Conservation (phyloP, 2,797 vertebrate species). For the Phrynocephalus vlangalii region DNA sequence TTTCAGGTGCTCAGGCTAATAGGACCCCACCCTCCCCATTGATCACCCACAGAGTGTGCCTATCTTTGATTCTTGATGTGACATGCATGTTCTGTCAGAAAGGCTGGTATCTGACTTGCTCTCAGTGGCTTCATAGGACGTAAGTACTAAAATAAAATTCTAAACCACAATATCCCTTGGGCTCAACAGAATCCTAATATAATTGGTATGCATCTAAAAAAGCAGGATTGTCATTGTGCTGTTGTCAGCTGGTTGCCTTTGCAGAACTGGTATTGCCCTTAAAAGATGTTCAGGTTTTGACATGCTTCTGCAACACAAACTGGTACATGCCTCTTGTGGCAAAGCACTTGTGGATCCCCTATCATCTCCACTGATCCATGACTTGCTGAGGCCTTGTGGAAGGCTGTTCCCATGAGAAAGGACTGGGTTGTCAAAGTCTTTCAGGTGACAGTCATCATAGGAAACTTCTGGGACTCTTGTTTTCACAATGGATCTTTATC, state of each 20-base stretch:
- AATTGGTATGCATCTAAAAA: not conserved
- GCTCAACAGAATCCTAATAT: not conserved
- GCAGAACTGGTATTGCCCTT: not conserved
- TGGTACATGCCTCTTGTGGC: not conserved
- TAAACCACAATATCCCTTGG: not conserved
- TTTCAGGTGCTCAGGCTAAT: not conserved
- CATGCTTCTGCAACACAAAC: not conserved
- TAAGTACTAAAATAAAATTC: not conserved
- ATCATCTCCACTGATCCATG: not conserved
- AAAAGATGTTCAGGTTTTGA: not conserved
- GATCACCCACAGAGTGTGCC: not conserved
- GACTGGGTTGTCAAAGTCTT: not conserved
- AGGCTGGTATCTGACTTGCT: not conserved
- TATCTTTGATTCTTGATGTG: not conserved
- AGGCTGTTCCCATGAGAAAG: not conserved
- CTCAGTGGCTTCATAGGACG: not conserved
- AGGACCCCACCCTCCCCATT: not conserved
- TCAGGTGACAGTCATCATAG: not conserved
- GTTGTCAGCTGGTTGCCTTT: not conserved
- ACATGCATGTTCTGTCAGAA: not conserved
- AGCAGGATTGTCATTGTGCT: not conserved
- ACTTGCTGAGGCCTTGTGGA: not conserved
- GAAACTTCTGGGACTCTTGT: not conserved
- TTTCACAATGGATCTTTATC: not conserved
- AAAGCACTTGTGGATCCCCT: not conserved